A percentile compares a stretch with the other conserved stretches of the same genome.
Conservation (phyloP, 1,140 invertebrate species). For the Aphis gossypii region DNA sequence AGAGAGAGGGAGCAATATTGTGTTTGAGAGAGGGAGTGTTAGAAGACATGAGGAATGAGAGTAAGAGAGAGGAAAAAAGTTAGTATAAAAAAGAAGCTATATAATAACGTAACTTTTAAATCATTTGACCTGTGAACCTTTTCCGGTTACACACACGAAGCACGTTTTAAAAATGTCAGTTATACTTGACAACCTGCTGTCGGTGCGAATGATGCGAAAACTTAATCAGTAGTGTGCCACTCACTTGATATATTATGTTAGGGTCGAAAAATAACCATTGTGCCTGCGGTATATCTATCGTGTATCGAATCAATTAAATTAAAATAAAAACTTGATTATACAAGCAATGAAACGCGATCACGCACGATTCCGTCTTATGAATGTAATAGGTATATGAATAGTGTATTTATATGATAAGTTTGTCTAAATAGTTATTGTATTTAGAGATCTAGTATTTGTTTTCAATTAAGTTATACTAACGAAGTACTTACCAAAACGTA, state of each 20-base stretch:
- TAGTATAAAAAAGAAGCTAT: slow-evolving; percentile 12
- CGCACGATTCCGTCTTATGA: background rate
- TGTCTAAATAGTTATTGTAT: background rate
- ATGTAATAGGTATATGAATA: background rate
- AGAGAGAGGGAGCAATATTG: background rate
- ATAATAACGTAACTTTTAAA: slow-evolving; percentile 46
- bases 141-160: slow-evolving; percentile 28
- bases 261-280: slow-evolving; percentile 21
- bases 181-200: slow-evolving; percentile 40
- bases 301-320: slow-evolving; percentile 49
- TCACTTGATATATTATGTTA: background rate
- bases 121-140: slow-evolving; percentile 42
- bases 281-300: background rate
- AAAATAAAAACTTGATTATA: slow-evolving; percentile 8
- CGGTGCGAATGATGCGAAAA: slow-evolving; percentile 46
- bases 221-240: slow-evolving; percentile 39
- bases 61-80: background rate
- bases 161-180: slow-evolving; percentile 40
- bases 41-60: background rate
- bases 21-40: background rate
- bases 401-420: background rate
- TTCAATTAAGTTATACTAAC: background rate
- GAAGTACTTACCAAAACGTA: background rate
- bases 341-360: background rate
- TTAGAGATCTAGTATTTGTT: background rate